A percentile compares a stretch with the other conserved stretches of the same genome.
Conservation (phyloP, 1,140 invertebrate genomes). For the Archivesica marissinica region DNA sequence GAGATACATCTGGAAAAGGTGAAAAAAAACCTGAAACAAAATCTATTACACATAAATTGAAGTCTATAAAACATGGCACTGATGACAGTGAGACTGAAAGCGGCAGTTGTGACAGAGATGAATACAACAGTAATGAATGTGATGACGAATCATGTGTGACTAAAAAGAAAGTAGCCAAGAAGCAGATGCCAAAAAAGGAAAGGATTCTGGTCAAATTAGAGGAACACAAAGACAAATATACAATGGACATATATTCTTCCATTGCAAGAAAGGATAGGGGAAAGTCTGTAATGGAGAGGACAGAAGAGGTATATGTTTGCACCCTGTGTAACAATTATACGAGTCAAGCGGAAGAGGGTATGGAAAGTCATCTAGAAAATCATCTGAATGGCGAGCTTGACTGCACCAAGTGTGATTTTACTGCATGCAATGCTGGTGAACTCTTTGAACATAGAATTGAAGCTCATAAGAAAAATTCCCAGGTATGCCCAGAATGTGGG, state of each 20-base stretch:
- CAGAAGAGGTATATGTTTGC: neutral
- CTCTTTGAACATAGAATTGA: neutral
- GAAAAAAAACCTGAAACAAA: no score
- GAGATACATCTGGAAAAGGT: no score
- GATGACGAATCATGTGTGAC: neutral
- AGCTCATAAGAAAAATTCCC: neutral
- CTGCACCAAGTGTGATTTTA: slow-evolving; percentile 12
- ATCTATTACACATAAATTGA: no score
- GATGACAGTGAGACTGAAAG: neutral
- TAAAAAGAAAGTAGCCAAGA: neutral
- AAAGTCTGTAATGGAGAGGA: neutral
- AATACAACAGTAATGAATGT: neutral
- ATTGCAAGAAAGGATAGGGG: neutral
- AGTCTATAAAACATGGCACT: no score
- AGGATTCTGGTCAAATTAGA: neutral
- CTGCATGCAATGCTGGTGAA: neutral
- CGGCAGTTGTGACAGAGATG: neutral
- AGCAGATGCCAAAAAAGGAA: neutral
- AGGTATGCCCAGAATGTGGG: neutral
- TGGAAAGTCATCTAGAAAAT: slow-evolving; percentile 28
- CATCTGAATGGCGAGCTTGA: slow-evolving; percentile 1
- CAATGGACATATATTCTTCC: neutral
- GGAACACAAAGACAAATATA: neutral
- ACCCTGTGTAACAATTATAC: neutral
- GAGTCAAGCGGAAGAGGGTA: neutral